Evolutionary conservation across 2,888 invertebrate genomes (phyloP).

Genomic region (Agrotis segetum): DNA sequence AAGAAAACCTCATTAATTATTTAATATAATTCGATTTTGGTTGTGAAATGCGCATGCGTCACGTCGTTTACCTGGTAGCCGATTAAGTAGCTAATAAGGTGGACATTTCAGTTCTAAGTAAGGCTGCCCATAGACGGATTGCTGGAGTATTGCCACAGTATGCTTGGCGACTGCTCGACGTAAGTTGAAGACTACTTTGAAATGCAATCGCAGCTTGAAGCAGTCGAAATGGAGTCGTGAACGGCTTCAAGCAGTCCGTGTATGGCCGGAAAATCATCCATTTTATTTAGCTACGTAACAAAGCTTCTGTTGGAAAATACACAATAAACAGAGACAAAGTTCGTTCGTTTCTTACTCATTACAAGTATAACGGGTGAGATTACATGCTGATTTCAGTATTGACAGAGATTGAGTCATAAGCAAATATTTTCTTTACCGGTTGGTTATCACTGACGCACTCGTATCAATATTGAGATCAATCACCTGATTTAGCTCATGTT

Average conservation of each 20-base stretch:
- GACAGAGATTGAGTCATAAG: constrained; percentile 42
- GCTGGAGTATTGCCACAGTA: no score
- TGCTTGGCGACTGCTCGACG: no score
- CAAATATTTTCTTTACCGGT: constrained; percentile 22
- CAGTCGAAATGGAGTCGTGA: no score
- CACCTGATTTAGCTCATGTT: constrained; percentile 41
- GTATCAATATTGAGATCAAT: constrained; percentile 53
- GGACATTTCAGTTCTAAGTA: constrained; percentile 11
- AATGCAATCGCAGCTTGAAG: no score
- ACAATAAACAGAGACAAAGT: constrained; percentile 26
- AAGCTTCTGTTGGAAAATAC: constrained; percentile 5
- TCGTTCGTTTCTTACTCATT: constrained; percentile 19
- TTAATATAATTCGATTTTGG: constrained; percentile 28
- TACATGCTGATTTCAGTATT: constrained; percentile 39
- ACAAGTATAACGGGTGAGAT: constrained; percentile 2
- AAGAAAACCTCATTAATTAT: constrained; percentile 32
- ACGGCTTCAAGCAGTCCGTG: no score
- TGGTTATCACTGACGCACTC: constrained; percentile 35
- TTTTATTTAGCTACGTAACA: constrained; percentile 1
- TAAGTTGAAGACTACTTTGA: no score
- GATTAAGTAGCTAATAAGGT: constrained; percentile 18
- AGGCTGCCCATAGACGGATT: not conserved
- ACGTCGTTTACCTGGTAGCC: constrained; percentile 4
- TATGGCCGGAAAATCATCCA: constrained; percentile 3
- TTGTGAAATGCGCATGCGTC: constrained; percentile 53